Percentiles rank a stretch among this genome's conserved stretches.
These are phyloP conservation scores for Drosophila nikananu DNA, from an alignment of 1,140 invertebrate species.

Conservation along the genomic window DNA sequence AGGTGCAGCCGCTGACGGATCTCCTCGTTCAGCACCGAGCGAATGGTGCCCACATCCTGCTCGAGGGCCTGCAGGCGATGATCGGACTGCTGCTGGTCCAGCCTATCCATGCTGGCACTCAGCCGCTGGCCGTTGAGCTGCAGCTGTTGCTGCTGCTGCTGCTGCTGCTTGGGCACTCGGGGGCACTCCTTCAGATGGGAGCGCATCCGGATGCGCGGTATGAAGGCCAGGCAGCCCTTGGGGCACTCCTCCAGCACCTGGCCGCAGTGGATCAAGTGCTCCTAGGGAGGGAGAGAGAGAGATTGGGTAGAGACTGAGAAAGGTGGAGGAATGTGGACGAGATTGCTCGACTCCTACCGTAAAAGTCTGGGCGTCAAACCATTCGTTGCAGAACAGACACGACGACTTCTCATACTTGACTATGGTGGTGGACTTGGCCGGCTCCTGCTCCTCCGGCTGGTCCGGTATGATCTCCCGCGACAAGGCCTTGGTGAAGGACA, in stretches of 20 bases:
- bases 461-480: conserved; percentile 9
- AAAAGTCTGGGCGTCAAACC: conserved; percentile 87
- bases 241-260: conserved; percentile 89
- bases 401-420: conserved; percentile 85
- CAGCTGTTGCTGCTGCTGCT: conserved; percentile 56
- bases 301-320: too few relatives aligned
- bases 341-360: conserved; percentile 79
- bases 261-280: conserved; percentile 89
- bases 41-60: conserved; percentile 73
- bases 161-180: conserved; percentile 66
- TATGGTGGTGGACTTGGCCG: conserved; percentile 72
- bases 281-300: conserved; percentile 70
- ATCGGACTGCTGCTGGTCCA: conserved; percentile 64
- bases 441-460: conserved; percentile 12
- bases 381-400: conserved; percentile 89
- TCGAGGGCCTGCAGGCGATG: conserved; percentile 74
- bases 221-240: conserved; percentile 88
- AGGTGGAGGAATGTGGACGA: background rate
- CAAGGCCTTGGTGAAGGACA: conserved; percentile 49
- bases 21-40: conserved; percentile 83
- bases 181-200: conserved; percentile 87
- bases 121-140: conserved; percentile 19
- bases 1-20: conserved; percentile 80
- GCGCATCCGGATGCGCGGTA: conserved; percentile 87
- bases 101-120: conserved; percentile 63